Percentiles rank a stretch among this genome's conserved stretches.
phyloP scores from a whole-genome alignment of 2,113 vertebrate genomes.

The Salvelinus namaycush region DNA sequence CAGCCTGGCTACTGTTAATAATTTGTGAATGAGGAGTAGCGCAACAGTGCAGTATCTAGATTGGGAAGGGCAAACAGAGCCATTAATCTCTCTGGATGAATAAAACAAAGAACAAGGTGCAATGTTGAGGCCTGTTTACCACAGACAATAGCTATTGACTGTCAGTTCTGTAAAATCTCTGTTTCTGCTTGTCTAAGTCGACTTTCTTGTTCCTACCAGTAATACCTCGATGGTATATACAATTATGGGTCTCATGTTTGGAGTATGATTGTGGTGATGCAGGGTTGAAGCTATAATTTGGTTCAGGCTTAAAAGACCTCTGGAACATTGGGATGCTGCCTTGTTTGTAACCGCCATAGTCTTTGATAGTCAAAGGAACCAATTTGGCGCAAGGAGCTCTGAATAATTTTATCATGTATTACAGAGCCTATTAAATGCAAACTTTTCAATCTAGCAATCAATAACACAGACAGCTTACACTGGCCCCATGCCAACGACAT shows the following conservation, averaged over 20 bases:
- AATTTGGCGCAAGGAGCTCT: conserved; percentile 62
- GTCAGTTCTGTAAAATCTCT: conserved; percentile 32
- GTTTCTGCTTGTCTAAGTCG: conserved; percentile 24
- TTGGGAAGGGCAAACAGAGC: conserved; percentile 3
- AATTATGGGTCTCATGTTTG: conserved; percentile 38
- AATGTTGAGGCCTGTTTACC: conserved; percentile 55
- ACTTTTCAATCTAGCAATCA: conserved; percentile 91
- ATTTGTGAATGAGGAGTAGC: neutral
- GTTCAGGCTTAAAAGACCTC: conserved; percentile 33
- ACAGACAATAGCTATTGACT: conserved; percentile 35
- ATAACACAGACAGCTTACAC: conserved; percentile 80
- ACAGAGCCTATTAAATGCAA: conserved; percentile 88
- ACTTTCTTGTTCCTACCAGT: conserved; percentile 12
- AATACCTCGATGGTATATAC: conserved; percentile 5
- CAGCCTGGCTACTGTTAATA: conserved; percentile 2
- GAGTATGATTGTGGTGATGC: conserved; percentile 26
- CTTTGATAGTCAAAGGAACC: conserved; percentile 61
- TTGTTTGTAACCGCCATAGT: conserved; percentile 46
- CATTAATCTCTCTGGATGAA: conserved; percentile 18
- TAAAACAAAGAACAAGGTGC: conserved; percentile 40
- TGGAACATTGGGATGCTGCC: conserved; percentile 33
- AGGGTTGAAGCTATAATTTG: conserved; percentile 36
- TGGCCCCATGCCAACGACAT: conserved; percentile 80
- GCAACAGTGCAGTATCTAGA: neutral
- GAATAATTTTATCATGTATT: conserved; percentile 84